Evolutionary conservation across 2,113 vertebrate species (phyloP).

Genomic region (Sceloporus tristichus): DNA sequence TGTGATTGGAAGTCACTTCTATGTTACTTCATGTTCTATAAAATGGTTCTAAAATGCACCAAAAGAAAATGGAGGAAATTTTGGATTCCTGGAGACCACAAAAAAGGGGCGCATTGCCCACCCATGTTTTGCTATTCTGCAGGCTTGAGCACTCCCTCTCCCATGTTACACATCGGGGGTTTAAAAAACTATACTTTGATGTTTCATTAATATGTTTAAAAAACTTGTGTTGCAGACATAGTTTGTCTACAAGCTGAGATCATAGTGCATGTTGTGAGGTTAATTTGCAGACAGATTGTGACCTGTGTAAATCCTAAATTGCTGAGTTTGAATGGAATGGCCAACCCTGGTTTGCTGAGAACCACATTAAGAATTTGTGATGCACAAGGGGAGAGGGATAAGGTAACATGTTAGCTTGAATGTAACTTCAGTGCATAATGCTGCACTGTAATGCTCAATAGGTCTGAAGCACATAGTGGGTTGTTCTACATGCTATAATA

Average conservation of each 20-base stretch:
- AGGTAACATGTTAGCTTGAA: not conserved
- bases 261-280: not conserved
- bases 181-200: not conserved
- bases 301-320: not conserved
- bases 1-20: no score
- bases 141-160: not conserved
- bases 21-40: no score
- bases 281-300: not conserved
- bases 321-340: not conserved
- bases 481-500: no score
- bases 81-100: no score
- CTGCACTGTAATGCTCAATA: not conserved
- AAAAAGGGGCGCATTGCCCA: no score
- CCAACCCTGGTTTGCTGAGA: not conserved
- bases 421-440: not conserved
- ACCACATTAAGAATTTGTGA: not conserved
- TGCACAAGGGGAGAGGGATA: not conserved
- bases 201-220: not conserved
- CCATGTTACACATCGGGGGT: not conserved
- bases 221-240: not conserved
- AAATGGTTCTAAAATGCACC: no score
- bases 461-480: no score
- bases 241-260: not conserved
- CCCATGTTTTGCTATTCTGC: not conserved
- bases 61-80: no score